Evolutionary conservation across 1,140 invertebrate genomes (phyloP), one percentile per base, ranked within the genome.

Genomic region (Zeugodacus cucurbitae): DNA sequence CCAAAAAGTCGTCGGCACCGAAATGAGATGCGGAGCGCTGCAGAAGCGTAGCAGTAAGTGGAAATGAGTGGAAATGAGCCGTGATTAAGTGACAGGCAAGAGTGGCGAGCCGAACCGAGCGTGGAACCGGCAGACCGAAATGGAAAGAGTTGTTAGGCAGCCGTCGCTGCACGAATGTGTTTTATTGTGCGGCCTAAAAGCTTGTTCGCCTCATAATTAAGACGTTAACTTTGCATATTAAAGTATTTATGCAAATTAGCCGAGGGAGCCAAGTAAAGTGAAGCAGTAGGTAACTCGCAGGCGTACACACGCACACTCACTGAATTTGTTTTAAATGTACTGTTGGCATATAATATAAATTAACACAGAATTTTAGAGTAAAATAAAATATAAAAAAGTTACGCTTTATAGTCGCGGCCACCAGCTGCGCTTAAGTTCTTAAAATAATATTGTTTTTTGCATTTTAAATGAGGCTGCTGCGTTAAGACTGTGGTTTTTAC

Each of bases 201-300:
- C 74, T 82, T 82, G 74, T 82, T 48, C 41, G 74, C 74, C 48
- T 82, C 74, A 82, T 82, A 82, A 82, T 82, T 82, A 82, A 82
- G 74, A 82, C 74, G 41, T 82, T 82, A 82, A 82, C 74, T 82
- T 82, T 82, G 74, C 74, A 82, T 82, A 82, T 82, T 82, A 82
- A 82, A 82, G 74, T 29, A 82, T 82, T 82, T 82, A 82, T 82
- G 74, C 74, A 82, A 82, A 82, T 82, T 82, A 82, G 74, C n/a
- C 7, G 6, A n/a, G 58, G 58, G 6, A n/a, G 58, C n/a, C n/a
- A 26, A 34, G 67, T 32, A 26, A 17, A 26, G 74, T 59, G 14
- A n/a, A 48, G 74, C 22, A 82, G 41, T 48, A 82, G 34, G 41
- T 41, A n/a, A 74, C 22, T n/a, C 34, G 14, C 17, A 44, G 8